These are phyloP conservation scores for Clivina fossor DNA, from an alignment of 2,888 invertebrate species.

Conservation along the genomic window DNA sequence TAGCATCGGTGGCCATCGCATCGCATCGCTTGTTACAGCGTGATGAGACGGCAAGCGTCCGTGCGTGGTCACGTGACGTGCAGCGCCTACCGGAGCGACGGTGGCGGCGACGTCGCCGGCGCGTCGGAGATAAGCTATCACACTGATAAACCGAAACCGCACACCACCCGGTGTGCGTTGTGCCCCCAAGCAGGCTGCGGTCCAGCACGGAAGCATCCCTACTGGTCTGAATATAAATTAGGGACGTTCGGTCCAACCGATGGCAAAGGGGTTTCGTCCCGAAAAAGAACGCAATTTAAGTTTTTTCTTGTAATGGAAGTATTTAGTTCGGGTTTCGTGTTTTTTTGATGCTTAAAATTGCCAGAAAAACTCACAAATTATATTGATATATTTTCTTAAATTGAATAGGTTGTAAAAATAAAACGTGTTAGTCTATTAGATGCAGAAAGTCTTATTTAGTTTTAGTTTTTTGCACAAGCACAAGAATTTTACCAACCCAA, in stretches of 20 bases:
- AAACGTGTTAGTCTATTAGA: too few species aligned
- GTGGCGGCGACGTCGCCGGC: too few species aligned
- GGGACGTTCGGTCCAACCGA: neutral
- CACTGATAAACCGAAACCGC: constrained; percentile 8
- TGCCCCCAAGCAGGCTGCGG: too few species aligned
- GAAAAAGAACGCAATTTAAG: neutral
- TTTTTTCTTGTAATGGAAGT: neutral
- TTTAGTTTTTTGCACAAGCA: too few species aligned
- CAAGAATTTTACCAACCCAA: too few species aligned
- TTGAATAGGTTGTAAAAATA: neutral
- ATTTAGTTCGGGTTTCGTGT: too few species aligned
- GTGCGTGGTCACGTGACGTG: constrained; percentile 14
- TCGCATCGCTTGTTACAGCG: constrained; percentile 3
- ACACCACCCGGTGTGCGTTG: neutral
- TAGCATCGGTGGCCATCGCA: too few species aligned
- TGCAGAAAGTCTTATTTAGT: too few species aligned
- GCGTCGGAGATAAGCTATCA: constrained; percentile 17
- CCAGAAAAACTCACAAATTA: neutral
- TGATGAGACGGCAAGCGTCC: constrained; percentile 3
- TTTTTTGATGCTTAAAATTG: neutral
- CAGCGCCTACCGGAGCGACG: constrained; percentile 10
- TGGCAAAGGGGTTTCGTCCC: neutral
- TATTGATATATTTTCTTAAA: neutral
- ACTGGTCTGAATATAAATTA: constrained; percentile 2
- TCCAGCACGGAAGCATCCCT: neutral